Evolutionary conservation across 2,113 vertebrate genomes (phyloP), one percentile per base, ranked within the genome.

Genomic region (Ptilonorhynchus violaceus): DNA sequence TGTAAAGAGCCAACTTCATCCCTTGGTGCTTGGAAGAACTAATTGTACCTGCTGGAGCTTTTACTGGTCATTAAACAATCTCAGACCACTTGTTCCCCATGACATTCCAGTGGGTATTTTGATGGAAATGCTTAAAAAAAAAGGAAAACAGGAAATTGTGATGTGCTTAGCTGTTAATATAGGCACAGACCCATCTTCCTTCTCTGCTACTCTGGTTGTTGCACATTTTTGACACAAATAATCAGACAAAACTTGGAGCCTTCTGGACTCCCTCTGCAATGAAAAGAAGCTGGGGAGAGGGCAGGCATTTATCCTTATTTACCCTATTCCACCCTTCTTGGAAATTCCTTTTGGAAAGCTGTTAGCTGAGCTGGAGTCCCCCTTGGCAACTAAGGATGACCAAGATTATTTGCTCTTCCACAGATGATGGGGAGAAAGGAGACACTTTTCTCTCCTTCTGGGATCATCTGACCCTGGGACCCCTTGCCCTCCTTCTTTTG

Each of bases 211-310:
- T 73, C 35, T 64, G 59, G 79, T 90, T 93, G 79, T 93, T 95
- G 75, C 37, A 85, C 88, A 94, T 96, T 95, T 96, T 91, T 93
- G 41, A 88, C 67, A 69, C 33, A 64, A 79, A 89, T 68, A 60
- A 66, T 93, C 67, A 92, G 92, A 93, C 92, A 93, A 95, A 96
- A 95, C 92, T 94, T 86, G 46, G 66, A 92, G 12, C 47, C 35
- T 84, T 88, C 67, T 85, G 84, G 72, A 15, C 27, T 93, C 23
- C 49, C 59, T 74, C 68, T 77, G 67, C 72, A 88, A 94, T 73
- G 66, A 81, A 70, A 92, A 80, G 55, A 95, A 91, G 69, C 49
- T 60, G 58, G 18, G n/a, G 66, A 85, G 37, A 89, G 62, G 69
- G 20, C 7, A 19, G 37, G 66, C 23, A 49, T 89, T 85, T 47